Evolutionary conservation across 2,888 invertebrate species (phyloP), one percentile per base, ranked within the genome.

Genomic region (Drosophila neutralis): DNA sequence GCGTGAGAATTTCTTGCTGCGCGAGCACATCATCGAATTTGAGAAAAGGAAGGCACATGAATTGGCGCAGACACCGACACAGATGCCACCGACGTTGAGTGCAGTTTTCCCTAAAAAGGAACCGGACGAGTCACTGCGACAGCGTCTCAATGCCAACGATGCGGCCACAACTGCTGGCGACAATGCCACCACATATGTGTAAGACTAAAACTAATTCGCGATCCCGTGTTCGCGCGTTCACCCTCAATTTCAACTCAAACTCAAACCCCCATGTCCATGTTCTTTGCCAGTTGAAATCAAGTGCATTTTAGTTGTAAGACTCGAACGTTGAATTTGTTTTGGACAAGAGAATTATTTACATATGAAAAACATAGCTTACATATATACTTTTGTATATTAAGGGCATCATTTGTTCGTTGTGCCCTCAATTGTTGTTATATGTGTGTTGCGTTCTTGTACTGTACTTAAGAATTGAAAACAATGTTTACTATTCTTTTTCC

Each of bases 11-110:
- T 96, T 95, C 90, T 93, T 95, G 76, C 95, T 96, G 15, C 96
- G 96, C 86, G 96, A 96, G 89, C 95, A 95, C 73, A 96, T 97
- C 74, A 95, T 97, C 69, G 94, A 95, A 80, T 94, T 95, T 76
- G 96, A 84, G 54, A 81, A 89, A 48, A 42, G 36, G 5, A 74
- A 73, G 66, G 83, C 78, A 13, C 73, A 65, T 53, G 68, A 75
- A 31, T 6, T 52, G 59, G 53, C 68, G 3, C 82, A 75, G 24
- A 54, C 65, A 18, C 65, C 49, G 45, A 5, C 35, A 7, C 66
- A 58, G 48, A 10, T 21, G 4, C 68, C 67, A 38, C 56, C 62
- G 18, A 35, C 38, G 40, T 49, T 40, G 42, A 49, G 33, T 11
- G 31, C 45, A 15, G 31, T 18, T 7, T 59, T 36, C 13, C 13